Base-by-base conservation (phyloP, 2,797 vertebrate species). In the Hydrolagus colliei region DNA sequence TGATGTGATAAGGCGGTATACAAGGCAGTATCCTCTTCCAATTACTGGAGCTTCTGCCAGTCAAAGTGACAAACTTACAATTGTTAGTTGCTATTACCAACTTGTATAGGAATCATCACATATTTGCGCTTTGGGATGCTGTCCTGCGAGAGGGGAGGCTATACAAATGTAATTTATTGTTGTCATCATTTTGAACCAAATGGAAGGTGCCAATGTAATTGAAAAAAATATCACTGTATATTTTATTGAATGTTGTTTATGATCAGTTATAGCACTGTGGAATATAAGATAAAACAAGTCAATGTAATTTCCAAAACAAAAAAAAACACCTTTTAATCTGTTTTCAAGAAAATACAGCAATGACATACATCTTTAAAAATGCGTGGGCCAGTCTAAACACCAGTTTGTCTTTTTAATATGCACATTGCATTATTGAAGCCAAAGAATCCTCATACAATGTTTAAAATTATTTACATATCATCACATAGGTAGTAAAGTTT, bases 401-500 rank as follows among this genome's bases (percentile, higher is more conserved):
- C 89, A 87, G 35, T 92, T 88, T 90, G 91, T 90, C 92, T 92
- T 71, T 77, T 84, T 91, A 89, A 90, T 91, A 89, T 89, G 94
- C 90, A 93, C 90, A 91, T 88, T 87, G 89, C 91, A 91, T 92
- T 90, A 88, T 89, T 90, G 88, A 88, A 90, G 91, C 88, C 88
- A 87, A 90, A 78, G 91, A 91, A 92, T 90, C 89, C 90, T 89
- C 90, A 89, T 87, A 88, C 90, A 84, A 91, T 89, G 88, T 89
- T 89, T 88, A 88, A 90, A 88, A 92, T 78, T 94, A 95, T 95
- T 93, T 93, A 95, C 93, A 94, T 91, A 92, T 91, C 91, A 90
- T 93, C 91, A 87, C 90, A 91, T 95, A 96, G 95, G 94, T 96
- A 95, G 95, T 94, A 91, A 91, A 89, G 89, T 92, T 91, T 90